A percentile compares a stretch with the other conserved stretches of the same genome.
Conservation (phyloP, 2,113 vertebrate genomes). For the Struthidea cinerea region DNA sequence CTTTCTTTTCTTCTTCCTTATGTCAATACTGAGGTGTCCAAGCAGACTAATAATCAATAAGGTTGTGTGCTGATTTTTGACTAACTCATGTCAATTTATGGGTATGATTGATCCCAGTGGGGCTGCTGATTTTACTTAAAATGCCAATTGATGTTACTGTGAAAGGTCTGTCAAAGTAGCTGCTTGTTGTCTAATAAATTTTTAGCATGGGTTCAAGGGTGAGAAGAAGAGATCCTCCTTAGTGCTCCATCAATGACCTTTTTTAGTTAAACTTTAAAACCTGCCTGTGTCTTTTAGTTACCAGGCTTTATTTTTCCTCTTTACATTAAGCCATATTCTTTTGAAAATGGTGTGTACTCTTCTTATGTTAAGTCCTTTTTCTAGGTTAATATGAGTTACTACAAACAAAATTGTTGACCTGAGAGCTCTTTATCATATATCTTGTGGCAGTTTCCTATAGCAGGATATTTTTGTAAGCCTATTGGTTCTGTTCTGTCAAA, state of each 20-base stretch:
- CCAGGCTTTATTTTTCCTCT: background rate
- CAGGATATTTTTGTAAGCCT: background rate
- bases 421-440: background rate
- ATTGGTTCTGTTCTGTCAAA: background rate
- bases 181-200: background rate
- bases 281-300: background rate
- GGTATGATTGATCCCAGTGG: background rate
- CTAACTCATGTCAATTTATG: background rate
- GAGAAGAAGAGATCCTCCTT: background rate
- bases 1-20: background rate
- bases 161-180: background rate
- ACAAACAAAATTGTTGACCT: background rate
- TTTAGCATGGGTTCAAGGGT: accelerated
- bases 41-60: background rate
- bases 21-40: background rate
- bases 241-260: background rate
- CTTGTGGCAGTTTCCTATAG: background rate
- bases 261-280: background rate
- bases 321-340: background rate
- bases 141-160: background rate
- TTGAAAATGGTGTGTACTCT: background rate
- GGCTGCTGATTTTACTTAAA: background rate
- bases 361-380: background rate
- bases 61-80: background rate
- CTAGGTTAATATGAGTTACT: background rate